Percentiles rank a stretch among this genome's conserved stretches.
phyloP scores from a whole-genome alignment of 1,140 invertebrate genomes.

The Brachionus rubens region DNA sequence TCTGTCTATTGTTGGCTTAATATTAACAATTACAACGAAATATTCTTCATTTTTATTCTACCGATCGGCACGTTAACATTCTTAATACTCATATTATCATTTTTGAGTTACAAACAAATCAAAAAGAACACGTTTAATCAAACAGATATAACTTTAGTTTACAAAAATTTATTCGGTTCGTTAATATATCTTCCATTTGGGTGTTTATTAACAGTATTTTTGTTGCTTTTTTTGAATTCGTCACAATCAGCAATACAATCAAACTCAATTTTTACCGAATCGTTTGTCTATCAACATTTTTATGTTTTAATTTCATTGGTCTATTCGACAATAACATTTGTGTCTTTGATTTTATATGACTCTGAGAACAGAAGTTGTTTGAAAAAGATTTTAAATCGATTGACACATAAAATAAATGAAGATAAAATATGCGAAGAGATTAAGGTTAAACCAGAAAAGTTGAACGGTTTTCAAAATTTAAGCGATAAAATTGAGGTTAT shows the following conservation, averaged over 20 bases:
- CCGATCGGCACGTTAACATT: conserved; percentile 3
- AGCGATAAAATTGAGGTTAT: conserved; percentile 9
- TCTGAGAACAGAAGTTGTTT: neutral
- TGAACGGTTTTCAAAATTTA: neutral
- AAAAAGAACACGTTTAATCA: conserved; percentile 38
- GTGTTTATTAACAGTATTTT: neutral
- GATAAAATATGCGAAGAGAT: neutral
- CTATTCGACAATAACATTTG: neutral
- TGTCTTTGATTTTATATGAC: neutral
- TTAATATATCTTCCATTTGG: neutral
- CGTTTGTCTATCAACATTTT: neutral
- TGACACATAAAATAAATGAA: neutral
- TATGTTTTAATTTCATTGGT: neutral
- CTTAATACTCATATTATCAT: neutral
- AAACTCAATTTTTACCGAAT: neutral
- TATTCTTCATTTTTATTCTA: conserved; percentile 3
- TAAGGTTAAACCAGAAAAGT: no score
- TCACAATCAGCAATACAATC: conserved; percentile 11
- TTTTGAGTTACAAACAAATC: conserved; percentile 12
- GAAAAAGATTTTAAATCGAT: neutral
- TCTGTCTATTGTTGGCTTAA: conserved; percentile 40
- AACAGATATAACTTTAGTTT: conserved; percentile 22
- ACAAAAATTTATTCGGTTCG: neutral
- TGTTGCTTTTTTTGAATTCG: neutral
- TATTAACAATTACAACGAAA: conserved; percentile 22